A percentile compares a stretch with the other conserved stretches of the same genome.
These are phyloP conservation scores for Pollenia angustigena DNA, from an alignment of 2,888 invertebrate species.

Conservation along the genomic window DNA sequence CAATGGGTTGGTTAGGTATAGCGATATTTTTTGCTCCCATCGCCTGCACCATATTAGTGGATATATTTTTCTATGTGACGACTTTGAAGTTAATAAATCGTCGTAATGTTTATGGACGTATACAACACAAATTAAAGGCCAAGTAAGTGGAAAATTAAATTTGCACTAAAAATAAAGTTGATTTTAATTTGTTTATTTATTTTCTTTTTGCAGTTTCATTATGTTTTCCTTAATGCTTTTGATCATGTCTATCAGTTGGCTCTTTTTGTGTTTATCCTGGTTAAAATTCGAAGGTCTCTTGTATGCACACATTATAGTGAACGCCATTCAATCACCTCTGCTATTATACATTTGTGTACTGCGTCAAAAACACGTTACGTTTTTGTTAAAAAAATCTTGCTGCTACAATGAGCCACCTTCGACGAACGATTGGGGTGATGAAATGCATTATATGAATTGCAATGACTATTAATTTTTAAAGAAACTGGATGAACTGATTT, in stretches of 20 bases:
- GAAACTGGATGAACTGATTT: slow-evolving; percentile 61
- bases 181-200: slow-evolving; percentile 35
- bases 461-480: slow-evolving; percentile 79
- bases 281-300: slow-evolving; percentile 89
- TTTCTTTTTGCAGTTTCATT: slow-evolving; percentile 88
- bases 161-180: not conserved
- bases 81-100: slow-evolving; percentile 91
- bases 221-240: slow-evolving; percentile 90
- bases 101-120: slow-evolving; percentile 93
- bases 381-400: slow-evolving; percentile 91
- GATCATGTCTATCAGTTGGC: slow-evolving; percentile 91
- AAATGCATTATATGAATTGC: slow-evolving; percentile 94
- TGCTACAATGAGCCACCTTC: slow-evolving; percentile 90
- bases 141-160: slow-evolving; percentile 85
- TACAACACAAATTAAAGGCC: slow-evolving; percentile 93
- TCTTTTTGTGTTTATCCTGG: slow-evolving; percentile 91
- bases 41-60: slow-evolving; percentile 90
- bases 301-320: slow-evolving; percentile 90
- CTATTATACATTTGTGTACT: slow-evolving; percentile 91
- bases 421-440: slow-evolving; percentile 94
- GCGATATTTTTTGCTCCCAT: slow-evolving; percentile 93
- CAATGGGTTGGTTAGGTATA: slow-evolving; percentile 92
- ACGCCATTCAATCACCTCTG: slow-evolving; percentile 90
- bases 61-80: slow-evolving; percentile 92
- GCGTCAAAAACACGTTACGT: slow-evolving; percentile 91